These are phyloP conservation scores for Paracentrotus lividus DNA, from an alignment of 53 echinoderm and acorn worm genomes.

Conservation along the genomic window DNA sequence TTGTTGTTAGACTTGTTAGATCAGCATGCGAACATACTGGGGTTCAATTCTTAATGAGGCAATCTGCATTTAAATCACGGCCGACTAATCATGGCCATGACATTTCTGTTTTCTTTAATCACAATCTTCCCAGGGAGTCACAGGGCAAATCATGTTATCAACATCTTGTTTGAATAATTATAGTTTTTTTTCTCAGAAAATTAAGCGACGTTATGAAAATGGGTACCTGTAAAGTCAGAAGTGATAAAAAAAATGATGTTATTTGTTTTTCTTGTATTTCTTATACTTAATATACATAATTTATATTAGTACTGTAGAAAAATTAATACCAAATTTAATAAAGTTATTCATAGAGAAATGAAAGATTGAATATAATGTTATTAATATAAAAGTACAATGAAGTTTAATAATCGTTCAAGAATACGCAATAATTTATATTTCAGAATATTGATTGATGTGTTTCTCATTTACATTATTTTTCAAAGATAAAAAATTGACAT, in stretches of 20 bases:
- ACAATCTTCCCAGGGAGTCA: not conserved
- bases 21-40: not conserved
- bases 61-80: not conserved
- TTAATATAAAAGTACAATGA: too few species aligned
- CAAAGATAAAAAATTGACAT: not conserved
- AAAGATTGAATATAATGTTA: too few species aligned
- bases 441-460: too few species aligned
- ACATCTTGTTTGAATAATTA: not conserved
- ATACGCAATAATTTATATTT: too few species aligned
- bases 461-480: too few species aligned
- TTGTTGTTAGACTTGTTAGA: not conserved
- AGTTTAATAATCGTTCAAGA: too few species aligned
- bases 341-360: too few species aligned
- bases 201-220: not conserved
- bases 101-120: constrained; percentile 35
- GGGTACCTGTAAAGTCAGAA: not conserved
- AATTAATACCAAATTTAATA: too few species aligned
- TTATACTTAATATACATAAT: too few species aligned
- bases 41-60: not conserved
- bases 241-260: not conserved
- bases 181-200: not conserved
- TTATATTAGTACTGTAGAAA: too few species aligned
- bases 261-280: not conserved
- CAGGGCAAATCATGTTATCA: not conserved
- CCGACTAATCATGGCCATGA: not conserved